These are phyloP conservation scores for Marmota monax DNA, from an alignment of 2,113 vertebrate species.

Conservation along the genomic window DNA sequence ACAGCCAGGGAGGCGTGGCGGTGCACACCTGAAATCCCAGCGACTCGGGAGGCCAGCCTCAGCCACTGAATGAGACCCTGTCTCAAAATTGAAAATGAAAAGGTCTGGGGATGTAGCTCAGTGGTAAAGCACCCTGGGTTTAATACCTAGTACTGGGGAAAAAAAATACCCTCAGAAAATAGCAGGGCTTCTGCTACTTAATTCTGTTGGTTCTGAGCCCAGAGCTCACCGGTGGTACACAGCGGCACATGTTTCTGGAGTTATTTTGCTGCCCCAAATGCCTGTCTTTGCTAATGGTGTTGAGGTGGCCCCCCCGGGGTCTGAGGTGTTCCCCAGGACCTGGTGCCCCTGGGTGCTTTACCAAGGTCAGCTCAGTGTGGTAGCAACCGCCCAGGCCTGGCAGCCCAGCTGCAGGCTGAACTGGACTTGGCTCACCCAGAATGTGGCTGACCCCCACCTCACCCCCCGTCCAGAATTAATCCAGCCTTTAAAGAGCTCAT, in stretches of 20 bases:
- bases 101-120: no score
- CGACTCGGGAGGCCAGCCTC: no score
- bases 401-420: neutral
- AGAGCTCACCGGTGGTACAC: neutral
- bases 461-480: neutral
- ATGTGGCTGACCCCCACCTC: neutral
- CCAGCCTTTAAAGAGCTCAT: neutral
- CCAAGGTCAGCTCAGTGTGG: no score
- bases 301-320: no score
- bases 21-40: no score
- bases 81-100: no score
- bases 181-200: neutral
- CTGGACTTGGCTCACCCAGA: neutral
- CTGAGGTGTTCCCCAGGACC: rapidly evolving
- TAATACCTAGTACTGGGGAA: no score
- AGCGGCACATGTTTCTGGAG: no score
- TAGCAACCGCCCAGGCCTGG: neutral
- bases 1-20: neutral
- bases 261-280: neutral
- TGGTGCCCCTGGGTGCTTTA: neutral
- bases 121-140: no score
- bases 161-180: neutral
- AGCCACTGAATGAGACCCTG: no score
- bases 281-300: rapidly evolving
- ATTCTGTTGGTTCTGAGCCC: neutral